Conservation (phyloP, 2,113 vertebrate species). For the Nymphicus hollandicus region DNA sequence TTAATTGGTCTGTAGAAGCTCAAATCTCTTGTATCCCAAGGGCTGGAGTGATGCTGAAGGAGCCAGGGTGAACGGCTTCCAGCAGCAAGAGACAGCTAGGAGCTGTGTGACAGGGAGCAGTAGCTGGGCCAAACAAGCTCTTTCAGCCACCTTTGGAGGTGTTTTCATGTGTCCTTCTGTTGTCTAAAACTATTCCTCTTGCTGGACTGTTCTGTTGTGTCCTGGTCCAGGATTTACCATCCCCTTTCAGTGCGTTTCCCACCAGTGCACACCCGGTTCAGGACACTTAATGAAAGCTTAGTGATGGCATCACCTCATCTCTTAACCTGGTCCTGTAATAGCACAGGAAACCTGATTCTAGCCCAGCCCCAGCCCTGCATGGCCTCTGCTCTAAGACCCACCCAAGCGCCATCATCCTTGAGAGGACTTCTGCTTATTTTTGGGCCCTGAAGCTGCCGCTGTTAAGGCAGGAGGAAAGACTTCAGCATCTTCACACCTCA, state of each 20-base stretch:
- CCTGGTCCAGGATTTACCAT: not conserved
- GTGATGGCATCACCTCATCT: not conserved
- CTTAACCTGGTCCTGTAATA: not conserved
- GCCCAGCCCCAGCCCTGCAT: not conserved
- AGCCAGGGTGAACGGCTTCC: not conserved
- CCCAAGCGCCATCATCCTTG: not conserved
- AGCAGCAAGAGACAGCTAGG: not conserved
- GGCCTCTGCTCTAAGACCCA: not conserved
- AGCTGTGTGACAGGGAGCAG: not conserved
- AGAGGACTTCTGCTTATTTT: not conserved
- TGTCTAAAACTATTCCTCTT: not conserved
- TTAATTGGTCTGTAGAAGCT: not conserved
- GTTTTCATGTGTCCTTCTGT: not conserved
- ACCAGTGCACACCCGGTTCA: not conserved
- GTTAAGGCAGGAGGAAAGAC: not conserved
- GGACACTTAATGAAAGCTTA: not conserved
- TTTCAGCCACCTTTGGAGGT: not conserved
- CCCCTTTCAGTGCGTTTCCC: not conserved
- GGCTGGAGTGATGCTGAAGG: not conserved
- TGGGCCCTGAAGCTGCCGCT: not conserved
- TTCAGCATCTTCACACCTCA: not conserved
- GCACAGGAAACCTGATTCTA: not conserved
- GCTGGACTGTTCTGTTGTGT: not conserved
- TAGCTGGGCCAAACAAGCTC: not conserved
- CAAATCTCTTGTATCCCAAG: not conserved